phyloP scores from a whole-genome alignment of 2,797 vertebrate genomes.

The Hephaestus fuliginosus region DNA sequence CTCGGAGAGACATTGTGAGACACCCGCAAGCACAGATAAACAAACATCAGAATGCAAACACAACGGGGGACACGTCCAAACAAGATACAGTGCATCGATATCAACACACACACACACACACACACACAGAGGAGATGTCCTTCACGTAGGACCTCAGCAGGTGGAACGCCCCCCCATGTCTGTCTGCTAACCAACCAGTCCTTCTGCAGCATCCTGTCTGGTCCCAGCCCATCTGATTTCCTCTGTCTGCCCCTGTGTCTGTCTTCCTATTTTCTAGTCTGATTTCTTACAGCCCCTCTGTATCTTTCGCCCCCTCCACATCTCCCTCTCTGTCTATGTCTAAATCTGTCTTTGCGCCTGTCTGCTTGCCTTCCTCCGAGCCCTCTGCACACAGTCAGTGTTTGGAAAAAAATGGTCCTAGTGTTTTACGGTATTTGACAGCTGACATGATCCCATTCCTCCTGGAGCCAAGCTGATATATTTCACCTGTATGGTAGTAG shows the following conservation, averaged over 20 bases:
- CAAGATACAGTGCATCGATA: slow-evolving; percentile 57
- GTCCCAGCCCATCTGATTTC: slow-evolving; percentile 65
- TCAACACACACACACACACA: not conserved
- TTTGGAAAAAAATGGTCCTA: not conserved
- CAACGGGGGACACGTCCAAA: slow-evolving; percentile 49
- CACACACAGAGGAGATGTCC: slow-evolving; percentile 52
- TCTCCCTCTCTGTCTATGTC: slow-evolving; percentile 27
- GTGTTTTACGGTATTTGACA: slow-evolving; percentile 26
- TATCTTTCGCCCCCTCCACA: slow-evolving; percentile 31
- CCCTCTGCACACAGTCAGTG: slow-evolving; percentile 30
- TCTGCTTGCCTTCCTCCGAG: slow-evolving; percentile 28
- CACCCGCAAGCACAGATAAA: slow-evolving; percentile 58
- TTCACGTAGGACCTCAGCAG: slow-evolving; percentile 71
- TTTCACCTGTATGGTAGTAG: not conserved
- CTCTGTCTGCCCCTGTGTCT: slow-evolving; percentile 47
- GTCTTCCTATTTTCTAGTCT: slow-evolving; percentile 48
- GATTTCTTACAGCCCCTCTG: slow-evolving; percentile 54
- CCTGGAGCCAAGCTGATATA: not conserved
- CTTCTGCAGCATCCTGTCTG: slow-evolving; percentile 56
- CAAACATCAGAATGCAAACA: slow-evolving; percentile 60
- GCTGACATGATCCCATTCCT: slow-evolving; percentile 22
- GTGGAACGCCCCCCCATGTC: slow-evolving; percentile 47
- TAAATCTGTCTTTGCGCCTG: slow-evolving; percentile 42
- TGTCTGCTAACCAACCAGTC: slow-evolving; percentile 29
- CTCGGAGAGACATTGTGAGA: slow-evolving; percentile 33